phyloP scores from a whole-genome alignment of 2,113 vertebrate genomes.

The Mola mola region DNA sequence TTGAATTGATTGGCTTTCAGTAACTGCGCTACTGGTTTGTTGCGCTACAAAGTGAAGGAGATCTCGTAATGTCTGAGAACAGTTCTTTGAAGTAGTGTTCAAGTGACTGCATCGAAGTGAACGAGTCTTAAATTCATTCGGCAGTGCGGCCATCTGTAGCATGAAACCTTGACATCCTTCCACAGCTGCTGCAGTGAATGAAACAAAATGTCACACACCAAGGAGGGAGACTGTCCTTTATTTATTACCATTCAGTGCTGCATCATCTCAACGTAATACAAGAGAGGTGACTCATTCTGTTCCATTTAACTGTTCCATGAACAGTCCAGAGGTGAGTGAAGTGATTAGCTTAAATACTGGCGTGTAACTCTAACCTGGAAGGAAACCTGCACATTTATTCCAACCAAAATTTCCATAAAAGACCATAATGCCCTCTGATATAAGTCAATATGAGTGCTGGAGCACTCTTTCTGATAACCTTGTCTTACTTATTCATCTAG shows the following conservation, averaged over 20 bases:
- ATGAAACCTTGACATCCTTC: slow-evolving; percentile 2
- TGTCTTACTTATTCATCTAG: background rate
- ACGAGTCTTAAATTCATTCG: slow-evolving; percentile 44
- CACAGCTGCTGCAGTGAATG: slow-evolving; percentile 32
- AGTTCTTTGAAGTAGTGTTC: slow-evolving; percentile 1
- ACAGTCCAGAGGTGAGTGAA: slow-evolving; percentile 18
- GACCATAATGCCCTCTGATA: slow-evolving; percentile 18
- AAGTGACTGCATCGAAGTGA: slow-evolving; percentile 21
- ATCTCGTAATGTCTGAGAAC: background rate
- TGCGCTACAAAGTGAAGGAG: too few relatives aligned
- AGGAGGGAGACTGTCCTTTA: slow-evolving; percentile 31
- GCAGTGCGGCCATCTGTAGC: slow-evolving; percentile 9
- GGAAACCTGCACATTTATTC: slow-evolving; percentile 22
- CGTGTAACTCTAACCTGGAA: slow-evolving; percentile 10
- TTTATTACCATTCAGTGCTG: slow-evolving; percentile 37
- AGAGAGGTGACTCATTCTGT: slow-evolving; percentile 39
- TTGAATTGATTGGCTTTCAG: too few relatives aligned
- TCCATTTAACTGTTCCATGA: slow-evolving; percentile 36
- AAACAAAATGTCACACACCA: slow-evolving; percentile 32
- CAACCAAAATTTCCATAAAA: slow-evolving; percentile 22
- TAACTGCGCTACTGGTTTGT: too few relatives aligned
- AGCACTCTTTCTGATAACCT: slow-evolving; percentile 2
- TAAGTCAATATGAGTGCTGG: slow-evolving; percentile 12
- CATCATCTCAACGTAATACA: slow-evolving; percentile 34
- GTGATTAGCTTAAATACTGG: slow-evolving; percentile 49